Percentiles rank a stretch among this genome's conserved stretches.
phyloP scores from a whole-genome alignment of 1,140 invertebrate genomes.

The Stegodyphus mimosarum region DNA sequence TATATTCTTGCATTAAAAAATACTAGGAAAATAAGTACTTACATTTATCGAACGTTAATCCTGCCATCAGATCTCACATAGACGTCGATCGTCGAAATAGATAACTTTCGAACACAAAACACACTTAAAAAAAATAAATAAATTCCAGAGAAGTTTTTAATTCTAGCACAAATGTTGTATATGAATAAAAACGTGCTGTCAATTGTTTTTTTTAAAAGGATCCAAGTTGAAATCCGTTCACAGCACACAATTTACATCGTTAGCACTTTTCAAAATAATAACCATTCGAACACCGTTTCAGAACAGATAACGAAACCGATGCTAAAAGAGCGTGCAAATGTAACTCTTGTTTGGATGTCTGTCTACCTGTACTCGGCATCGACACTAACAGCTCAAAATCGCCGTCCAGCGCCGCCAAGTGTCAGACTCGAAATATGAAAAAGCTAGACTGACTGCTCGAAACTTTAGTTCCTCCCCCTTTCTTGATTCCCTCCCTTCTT shows the following conservation, averaged over 20 bases:
- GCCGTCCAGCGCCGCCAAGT: constrained; percentile 11
- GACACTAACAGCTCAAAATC: background rate
- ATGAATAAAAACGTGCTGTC: background rate
- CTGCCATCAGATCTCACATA: no score
- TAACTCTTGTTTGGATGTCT: background rate
- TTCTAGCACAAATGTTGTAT: no score
- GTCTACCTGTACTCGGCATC: background rate
- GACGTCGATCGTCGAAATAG: no score
- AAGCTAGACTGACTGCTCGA: constrained; percentile 32
- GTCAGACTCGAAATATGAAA: constrained; percentile 52
- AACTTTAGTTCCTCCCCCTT: constrained; percentile 42
- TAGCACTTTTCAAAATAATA: background rate
- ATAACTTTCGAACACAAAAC: no score
- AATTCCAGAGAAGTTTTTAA: no score
- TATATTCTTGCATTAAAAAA: no score
- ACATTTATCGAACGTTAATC: no score
- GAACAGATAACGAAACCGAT: background rate
- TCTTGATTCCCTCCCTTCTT: background rate
- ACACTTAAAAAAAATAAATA: no score
- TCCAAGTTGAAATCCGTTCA: background rate
- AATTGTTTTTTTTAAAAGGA: background rate
- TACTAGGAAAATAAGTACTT: no score
- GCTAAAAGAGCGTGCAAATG: background rate
- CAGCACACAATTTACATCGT: background rate
- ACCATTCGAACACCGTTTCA: background rate